A percentile compares a stretch with the other conserved stretches of the same genome.
phyloP scores from a whole-genome alignment of 2,888 invertebrate genomes.

The Brachyptera putata region DNA sequence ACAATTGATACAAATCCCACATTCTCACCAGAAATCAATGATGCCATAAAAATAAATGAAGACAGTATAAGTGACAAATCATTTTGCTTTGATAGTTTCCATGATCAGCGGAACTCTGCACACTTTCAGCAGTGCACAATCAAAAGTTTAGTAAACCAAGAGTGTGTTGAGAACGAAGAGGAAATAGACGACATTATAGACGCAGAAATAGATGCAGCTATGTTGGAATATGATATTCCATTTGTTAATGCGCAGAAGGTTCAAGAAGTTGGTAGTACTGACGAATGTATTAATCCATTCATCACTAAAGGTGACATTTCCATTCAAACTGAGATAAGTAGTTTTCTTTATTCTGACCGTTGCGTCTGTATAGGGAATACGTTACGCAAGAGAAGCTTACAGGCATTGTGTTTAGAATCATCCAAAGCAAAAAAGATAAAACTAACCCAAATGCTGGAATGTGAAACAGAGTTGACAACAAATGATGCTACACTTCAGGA shows the following conservation, averaged over 20 bases:
- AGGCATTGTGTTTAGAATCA: not conserved
- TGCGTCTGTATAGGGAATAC: not conserved
- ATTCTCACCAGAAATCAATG: too few species aligned
- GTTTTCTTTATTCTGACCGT: not conserved
- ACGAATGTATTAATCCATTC: not conserved
- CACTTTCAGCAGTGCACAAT: too few species aligned
- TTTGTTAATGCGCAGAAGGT: not conserved
- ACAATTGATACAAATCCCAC: too few species aligned
- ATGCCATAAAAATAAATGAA: too few species aligned
- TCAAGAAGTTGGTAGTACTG: not conserved
- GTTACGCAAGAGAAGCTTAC: not conserved
- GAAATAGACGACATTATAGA: not conserved
- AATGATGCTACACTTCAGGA: too few species aligned
- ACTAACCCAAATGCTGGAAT: too few species aligned
- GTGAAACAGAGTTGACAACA: too few species aligned
- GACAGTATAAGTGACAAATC: too few species aligned
- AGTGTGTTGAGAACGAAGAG: not conserved
- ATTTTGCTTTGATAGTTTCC: too few species aligned
- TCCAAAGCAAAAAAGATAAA: not conserved
- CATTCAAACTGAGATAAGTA: not conserved
- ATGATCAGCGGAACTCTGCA: too few species aligned
- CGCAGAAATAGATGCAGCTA: not conserved
- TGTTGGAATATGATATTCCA: not conserved
- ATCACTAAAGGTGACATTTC: not conserved
- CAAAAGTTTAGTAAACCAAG: too few species aligned